Base-by-base conservation (phyloP, 2,797 vertebrate species). In the Labeo calbasu region DNA sequence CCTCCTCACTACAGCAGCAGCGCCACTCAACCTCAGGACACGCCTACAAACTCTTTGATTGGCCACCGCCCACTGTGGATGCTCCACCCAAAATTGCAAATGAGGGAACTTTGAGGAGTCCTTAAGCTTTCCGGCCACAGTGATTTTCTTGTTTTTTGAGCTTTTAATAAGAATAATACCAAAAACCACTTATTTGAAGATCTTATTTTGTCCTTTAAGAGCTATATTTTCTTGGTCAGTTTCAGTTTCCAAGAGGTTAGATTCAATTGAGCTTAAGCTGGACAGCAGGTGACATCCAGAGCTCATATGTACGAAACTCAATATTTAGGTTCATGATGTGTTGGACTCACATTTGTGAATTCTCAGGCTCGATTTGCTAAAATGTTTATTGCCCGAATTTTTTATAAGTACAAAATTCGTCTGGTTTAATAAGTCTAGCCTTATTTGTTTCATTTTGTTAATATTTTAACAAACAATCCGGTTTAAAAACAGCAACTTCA, bases 21-120 rank as follows among this genome's bases (percentile, higher is more conserved):
- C 46, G 17, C 69, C 69, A 68, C 15, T 55, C 73, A 77, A 69
- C 50, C n/a, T 77, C 50, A 80, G 59, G 70, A 80, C 73, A 83
- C 40, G 23, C 43, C 77, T 70, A n/a, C 28, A 40, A 51, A 61
- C 53, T 55, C 28, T 83, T 32, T 66, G 28, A 68, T 23, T 68
- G 48, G 46, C 43, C 46, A 25, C n/a, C 25, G 40, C 43, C 25
- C 13, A 15, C 15, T 69, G 19, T 19, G 19, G 43, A 25, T 14
- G 21, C 57, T 73, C 36, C 40, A 43, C 32, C 65, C 51, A 53
- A 55, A 55, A 25, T 28, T 70, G 43, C 3, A 83, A 79, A 57
- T 61, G 40, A 66, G 51, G 25, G 25, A 68, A 61, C 3, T 57
- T 6, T 36, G 32, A 73, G 59, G 79, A 77, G 28, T 59, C 36